Evolutionary conservation across 1,140 invertebrate species (phyloP).

Genomic region (Tetragnatha versicolor): DNA sequence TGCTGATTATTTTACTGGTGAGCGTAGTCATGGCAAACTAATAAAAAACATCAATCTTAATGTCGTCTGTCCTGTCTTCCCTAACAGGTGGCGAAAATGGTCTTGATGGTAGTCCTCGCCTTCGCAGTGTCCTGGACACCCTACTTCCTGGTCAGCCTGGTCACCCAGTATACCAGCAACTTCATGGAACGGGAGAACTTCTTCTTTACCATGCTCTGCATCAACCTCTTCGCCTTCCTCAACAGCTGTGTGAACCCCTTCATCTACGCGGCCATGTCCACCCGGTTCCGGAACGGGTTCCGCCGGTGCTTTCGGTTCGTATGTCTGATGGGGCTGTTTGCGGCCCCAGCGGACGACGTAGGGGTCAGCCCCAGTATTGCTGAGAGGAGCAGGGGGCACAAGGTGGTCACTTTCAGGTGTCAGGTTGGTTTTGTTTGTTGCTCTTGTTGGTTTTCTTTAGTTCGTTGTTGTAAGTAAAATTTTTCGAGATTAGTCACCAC

Average conservation of each 20-base stretch:
- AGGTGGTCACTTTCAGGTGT: neutral
- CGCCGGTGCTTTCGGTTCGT: slow-evolving; percentile 50
- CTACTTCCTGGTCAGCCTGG: slow-evolving; percentile 65
- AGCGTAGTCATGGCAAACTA: no score
- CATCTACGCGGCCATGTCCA: slow-evolving; percentile 67
- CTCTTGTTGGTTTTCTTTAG: neutral
- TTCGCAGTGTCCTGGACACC: slow-evolving; percentile 67
- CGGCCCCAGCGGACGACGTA: neutral
- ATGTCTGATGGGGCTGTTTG: no score
- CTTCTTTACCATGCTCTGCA: slow-evolving; percentile 67
- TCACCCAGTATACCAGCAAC: slow-evolving; percentile 63
- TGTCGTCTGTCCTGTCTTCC: neutral
- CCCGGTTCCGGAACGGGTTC: slow-evolving; percentile 63
- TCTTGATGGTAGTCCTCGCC: slow-evolving; percentile 64
- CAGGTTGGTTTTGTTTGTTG: neutral
- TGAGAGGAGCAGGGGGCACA: neutral
- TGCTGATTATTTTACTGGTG: no score
- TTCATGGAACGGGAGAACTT: slow-evolving; percentile 64
- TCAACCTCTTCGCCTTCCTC: slow-evolving; percentile 66
- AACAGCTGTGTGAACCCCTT: slow-evolving; percentile 68
- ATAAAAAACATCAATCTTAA: no score
- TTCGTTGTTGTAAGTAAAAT: neutral
- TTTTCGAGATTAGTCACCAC: neutral
- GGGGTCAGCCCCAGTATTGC: neutral
- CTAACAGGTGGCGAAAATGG: slow-evolving; percentile 65